Evolutionary conservation across 2,113 vertebrate genomes (phyloP).

Genomic region (Pterocles orientalis): DNA sequence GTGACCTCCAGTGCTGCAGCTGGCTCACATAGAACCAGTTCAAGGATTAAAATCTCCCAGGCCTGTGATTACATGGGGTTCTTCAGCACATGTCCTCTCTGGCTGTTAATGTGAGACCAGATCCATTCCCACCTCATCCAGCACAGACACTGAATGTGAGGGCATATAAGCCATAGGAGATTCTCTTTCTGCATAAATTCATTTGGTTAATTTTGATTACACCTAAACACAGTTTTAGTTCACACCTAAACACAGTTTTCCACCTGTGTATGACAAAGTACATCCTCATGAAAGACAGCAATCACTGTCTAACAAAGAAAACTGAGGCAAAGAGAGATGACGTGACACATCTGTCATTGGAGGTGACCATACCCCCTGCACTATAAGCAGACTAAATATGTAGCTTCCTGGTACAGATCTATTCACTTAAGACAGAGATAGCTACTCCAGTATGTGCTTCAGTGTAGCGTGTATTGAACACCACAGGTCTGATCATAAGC

Average conservation of each 20-base stretch:
- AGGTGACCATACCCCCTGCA: not conserved
- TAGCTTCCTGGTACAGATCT: not conserved
- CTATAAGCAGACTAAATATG: not conserved
- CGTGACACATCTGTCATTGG: no score
- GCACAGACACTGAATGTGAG: not conserved
- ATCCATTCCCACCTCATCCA: not conserved
- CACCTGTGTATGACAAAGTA: not conserved
- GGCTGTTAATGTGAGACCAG: not conserved
- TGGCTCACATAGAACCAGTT: not conserved
- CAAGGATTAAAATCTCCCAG: not conserved
- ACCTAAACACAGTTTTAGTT: not conserved
- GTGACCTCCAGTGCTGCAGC: not conserved
- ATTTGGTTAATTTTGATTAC: not conserved
- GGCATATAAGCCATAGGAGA: not conserved
- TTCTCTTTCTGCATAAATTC: not conserved
- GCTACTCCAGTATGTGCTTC: not conserved
- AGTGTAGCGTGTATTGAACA: not conserved
- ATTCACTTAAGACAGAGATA: not conserved
- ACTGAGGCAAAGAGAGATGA: not conserved
- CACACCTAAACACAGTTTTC: not conserved
- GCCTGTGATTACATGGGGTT: not conserved
- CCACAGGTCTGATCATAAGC: not conserved
- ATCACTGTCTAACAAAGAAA: not conserved
- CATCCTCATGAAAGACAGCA: not conserved
- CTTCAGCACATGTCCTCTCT: not conserved